phyloP scores from a whole-genome alignment of 2,113 vertebrate genomes.

The Thinocorus orbignyianus region DNA sequence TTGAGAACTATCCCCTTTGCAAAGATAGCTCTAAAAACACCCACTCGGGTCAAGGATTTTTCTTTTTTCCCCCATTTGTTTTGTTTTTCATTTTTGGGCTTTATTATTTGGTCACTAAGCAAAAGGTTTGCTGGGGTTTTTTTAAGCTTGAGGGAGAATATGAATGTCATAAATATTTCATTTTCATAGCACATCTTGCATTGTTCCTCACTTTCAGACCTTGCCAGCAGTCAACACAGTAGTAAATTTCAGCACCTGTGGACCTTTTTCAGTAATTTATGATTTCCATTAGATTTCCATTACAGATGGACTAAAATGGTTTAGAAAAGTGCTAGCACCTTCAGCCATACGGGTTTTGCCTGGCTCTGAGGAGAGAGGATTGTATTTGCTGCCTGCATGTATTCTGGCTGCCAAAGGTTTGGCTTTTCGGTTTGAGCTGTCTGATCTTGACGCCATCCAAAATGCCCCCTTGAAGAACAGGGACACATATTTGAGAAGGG shows the following conservation, averaged over 20 bases:
- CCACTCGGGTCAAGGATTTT: slow-evolving; percentile 16
- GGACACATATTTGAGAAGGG: background rate
- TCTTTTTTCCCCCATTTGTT: background rate
- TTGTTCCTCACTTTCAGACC: slow-evolving; percentile 70
- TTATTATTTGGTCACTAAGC: slow-evolving; percentile 71
- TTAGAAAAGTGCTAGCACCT: slow-evolving; percentile 66
- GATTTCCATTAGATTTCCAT: slow-evolving; percentile 82
- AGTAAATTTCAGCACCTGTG: slow-evolving; percentile 78
- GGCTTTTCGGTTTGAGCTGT: background rate
- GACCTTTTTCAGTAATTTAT: slow-evolving; percentile 77
- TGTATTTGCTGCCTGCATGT: background rate
- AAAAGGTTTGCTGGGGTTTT: background rate
- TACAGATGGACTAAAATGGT: slow-evolving; percentile 71
- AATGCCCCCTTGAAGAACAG: background rate
- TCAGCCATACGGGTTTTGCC: slow-evolving; percentile 20
- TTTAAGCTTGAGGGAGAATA: slow-evolving; percentile 72
- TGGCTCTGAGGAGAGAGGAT: background rate
- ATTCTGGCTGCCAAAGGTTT: background rate
- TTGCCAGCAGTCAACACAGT: slow-evolving; percentile 76
- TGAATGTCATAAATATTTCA: slow-evolving; percentile 80
- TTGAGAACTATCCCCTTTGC: slow-evolving; percentile 48
- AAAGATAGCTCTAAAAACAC: slow-evolving; percentile 50
- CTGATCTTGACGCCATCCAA: background rate
- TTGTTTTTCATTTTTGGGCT: slow-evolving; percentile 42
- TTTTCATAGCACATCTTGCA: slow-evolving; percentile 72